Evolutionary conservation across 2,113 vertebrate genomes (phyloP).

Genomic region (Anoplopoma fimbria): DNA sequence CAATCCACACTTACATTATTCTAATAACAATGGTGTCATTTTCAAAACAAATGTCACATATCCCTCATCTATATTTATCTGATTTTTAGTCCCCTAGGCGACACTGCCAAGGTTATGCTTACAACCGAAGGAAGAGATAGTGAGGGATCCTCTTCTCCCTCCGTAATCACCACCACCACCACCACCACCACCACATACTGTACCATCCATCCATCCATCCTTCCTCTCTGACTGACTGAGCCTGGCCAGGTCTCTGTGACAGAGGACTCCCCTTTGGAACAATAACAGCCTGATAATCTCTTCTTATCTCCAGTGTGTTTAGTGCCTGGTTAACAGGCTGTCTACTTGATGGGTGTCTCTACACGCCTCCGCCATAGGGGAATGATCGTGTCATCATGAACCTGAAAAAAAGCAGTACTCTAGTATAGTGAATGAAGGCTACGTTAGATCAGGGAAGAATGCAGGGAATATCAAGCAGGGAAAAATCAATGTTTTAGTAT

Average conservation of each 20-base stretch:
- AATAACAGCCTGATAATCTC: constrained; percentile 78
- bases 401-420: not conserved
- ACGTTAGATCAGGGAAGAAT: not conserved
- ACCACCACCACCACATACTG: constrained; percentile 25
- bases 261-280: constrained; percentile 75
- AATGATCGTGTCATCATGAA: constrained; percentile 41
- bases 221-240: constrained; percentile 53
- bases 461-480: not conserved
- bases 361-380: constrained; percentile 33
- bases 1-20: constrained; percentile 12
- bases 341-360: constrained; percentile 68
- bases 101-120: constrained; percentile 9
- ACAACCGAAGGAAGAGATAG: constrained; percentile 34
- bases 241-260: constrained; percentile 70
- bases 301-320: constrained; percentile 77
- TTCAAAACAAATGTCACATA: constrained; percentile 37
- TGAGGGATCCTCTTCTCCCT: constrained; percentile 28
- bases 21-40: constrained; percentile 13
- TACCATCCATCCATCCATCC: constrained; percentile 32
- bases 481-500: not conserved
- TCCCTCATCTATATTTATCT: constrained; percentile 18
- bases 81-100: constrained; percentile 3
- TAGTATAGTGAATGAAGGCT: not conserved
- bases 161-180: constrained; percentile 23
- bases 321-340: constrained; percentile 75